phyloP scores from a whole-genome alignment of 2,797 vertebrate species.

The Sebastes kiyomatsui region DNA sequence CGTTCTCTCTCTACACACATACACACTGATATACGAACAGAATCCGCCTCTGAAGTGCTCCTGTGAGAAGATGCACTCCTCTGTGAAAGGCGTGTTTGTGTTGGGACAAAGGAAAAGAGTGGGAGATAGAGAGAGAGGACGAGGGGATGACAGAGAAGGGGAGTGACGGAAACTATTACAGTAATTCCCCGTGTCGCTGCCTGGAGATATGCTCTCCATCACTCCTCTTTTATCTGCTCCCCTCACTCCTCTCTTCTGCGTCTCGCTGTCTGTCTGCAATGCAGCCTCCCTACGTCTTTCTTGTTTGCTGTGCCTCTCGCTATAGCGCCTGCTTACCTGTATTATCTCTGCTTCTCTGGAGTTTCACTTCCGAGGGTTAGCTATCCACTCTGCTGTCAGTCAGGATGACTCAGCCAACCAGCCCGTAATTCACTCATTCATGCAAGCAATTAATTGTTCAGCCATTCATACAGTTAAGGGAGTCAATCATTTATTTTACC shows the following conservation, averaged over 20 bases:
- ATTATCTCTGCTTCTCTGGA: constrained; percentile 18
- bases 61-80: constrained; percentile 52
- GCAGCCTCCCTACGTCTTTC: constrained; percentile 45
- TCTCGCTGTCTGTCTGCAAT: constrained; percentile 37
- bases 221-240: constrained; percentile 71
- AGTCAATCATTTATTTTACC: background rate
- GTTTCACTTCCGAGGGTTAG: constrained; percentile 15
- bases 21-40: constrained; percentile 16
- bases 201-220: constrained; percentile 74
- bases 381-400: constrained; percentile 32
- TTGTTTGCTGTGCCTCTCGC: constrained; percentile 46
- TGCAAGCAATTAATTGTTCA: background rate
- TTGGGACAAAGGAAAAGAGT: constrained; percentile 54
- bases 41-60: constrained; percentile 48
- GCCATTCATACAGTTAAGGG: constrained; percentile 6
- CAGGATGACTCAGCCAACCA: constrained; percentile 1
- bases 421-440: background rate
- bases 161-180: constrained; percentile 76
- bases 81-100: constrained; percentile 56
- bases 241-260: constrained; percentile 44
- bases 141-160: constrained; percentile 59
- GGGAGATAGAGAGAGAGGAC: constrained; percentile 43
- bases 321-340: constrained; percentile 18
- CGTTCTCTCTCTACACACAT: background rate
- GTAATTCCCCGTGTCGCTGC: constrained; percentile 72